Conservation (phyloP, 2,113 vertebrate genomes). For the Nibea coibor region DNA sequence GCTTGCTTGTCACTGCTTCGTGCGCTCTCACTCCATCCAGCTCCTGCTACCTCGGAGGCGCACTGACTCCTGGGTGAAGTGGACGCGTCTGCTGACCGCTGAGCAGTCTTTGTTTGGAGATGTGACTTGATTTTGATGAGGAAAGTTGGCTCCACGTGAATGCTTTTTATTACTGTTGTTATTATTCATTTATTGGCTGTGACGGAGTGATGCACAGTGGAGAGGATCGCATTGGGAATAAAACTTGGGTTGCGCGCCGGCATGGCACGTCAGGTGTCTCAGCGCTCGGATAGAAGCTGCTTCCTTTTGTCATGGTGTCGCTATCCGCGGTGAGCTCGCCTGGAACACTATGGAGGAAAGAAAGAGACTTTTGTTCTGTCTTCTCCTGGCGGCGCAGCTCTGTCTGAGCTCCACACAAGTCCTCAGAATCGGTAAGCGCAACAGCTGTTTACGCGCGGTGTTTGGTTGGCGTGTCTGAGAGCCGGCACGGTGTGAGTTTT, state of each 20-base stretch:
- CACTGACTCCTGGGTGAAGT: conserved; percentile 5
- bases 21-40: conserved; percentile 13
- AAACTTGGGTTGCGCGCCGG: conserved; percentile 55
- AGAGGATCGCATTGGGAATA: conserved; percentile 16
- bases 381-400: conserved; percentile 82
- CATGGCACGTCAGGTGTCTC: conserved; percentile 57
- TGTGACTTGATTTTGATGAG: background rate
- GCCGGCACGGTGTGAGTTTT: background rate
- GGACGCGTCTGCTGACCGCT: background rate
- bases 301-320: conserved; percentile 72
- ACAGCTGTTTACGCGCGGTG: conserved; percentile 65
- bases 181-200: background rate
- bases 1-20: fast-evolving
- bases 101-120: background rate
- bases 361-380: conserved; percentile 77
- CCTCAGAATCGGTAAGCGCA: conserved; percentile 92
- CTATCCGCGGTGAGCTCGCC: conserved; percentile 62
- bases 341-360: conserved; percentile 79
- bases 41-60: conserved; percentile 29
- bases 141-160: conserved; percentile 6
- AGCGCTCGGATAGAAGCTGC: conserved; percentile 52
- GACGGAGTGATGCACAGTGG: conserved; percentile 43
- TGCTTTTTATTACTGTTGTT: background rate
- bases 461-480: background rate
- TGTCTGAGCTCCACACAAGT: conserved; percentile 88